Conservation (phyloP, 2,888 invertebrate genomes). For the Aphodius sticticus region DNA sequence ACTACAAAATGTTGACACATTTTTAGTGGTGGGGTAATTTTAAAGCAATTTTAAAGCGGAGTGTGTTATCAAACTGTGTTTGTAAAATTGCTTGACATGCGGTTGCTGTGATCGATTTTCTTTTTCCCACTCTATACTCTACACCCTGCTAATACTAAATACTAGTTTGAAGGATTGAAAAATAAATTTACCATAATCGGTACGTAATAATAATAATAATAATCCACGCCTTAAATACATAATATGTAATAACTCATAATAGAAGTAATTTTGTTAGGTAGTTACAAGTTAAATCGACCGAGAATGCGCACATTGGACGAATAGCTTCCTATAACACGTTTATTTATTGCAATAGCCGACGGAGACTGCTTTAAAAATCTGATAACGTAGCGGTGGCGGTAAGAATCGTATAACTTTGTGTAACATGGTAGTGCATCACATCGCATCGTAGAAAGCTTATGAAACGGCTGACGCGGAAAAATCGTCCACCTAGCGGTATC, state of each 20-base stretch:
- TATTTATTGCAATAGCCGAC: not conserved
- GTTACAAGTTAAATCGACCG: not conserved
- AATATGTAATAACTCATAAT: not conserved
- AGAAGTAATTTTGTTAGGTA: not conserved
- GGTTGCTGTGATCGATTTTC: too few relatives aligned
- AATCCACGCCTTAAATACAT: not conserved
- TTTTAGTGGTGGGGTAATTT: too few relatives aligned
- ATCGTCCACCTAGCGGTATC: slow-evolving; percentile 10
- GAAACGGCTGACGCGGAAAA: slow-evolving; percentile 5
- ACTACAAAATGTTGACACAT: too few relatives aligned
- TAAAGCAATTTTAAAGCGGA: too few relatives aligned
- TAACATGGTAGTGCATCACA: not conserved
- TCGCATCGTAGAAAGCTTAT: not conserved
- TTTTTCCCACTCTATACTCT: too few relatives aligned
- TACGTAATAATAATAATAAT: too few relatives aligned
- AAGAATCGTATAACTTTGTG: not conserved
- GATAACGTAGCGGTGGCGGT: not conserved
- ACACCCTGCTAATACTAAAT: too few relatives aligned
- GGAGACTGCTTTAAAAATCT: not conserved
- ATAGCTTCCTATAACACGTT: not conserved
- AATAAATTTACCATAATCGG: too few relatives aligned
- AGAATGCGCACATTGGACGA: not conserved
- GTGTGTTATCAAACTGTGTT: too few relatives aligned
- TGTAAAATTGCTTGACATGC: too few relatives aligned
- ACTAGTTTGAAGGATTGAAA: too few relatives aligned